Base-by-base conservation (phyloP, 2,888 invertebrate species). In the Resseliella maxima region DNA sequence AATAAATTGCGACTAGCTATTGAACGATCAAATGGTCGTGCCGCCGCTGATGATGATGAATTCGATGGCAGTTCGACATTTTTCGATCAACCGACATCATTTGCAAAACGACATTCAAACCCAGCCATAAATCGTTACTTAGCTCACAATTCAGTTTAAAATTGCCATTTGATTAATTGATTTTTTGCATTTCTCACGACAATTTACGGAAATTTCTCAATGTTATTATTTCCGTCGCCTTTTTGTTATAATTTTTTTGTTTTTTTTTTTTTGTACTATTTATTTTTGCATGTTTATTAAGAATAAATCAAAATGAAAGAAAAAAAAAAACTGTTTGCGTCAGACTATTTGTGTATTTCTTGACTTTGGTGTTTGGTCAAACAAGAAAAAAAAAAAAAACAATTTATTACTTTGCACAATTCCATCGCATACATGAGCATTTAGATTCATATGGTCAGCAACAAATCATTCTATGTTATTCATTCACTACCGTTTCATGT, bases 141-240 rank as follows among this genome's bases (percentile, higher is more conserved):
- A 3, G 24, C 24, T 59, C 2, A 59, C 10, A 35, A 35, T 35
- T 31, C 35, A 12, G 72, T 31, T 72, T 72, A 35, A 18, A 8
- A 18, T 59, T 3, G 12, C 50, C 50, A 12, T 10, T 50, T n/a
- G n/a, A n/a, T 50, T 59, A 3, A 59, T 24, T 59, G 18, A 27
- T 72, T 18, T 6, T 5, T 72, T 31, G 31, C 72, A 35, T 72
- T 72, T 27, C 3, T 10, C 31, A 31, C 15, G 72, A 72, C n/a
- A 12, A 15, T 27, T 72, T 72, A 72, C 72, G 72, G 72, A 72
- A 72, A 72, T 35, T 72, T 10, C 72, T 35, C 72, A 31, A 72
- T 31, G 12, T 72, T 72, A 15, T 24, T 31, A 72, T 31, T 72
- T 72, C 72, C 72, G 12, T 50, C 18, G 18, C 18, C 18, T 50